Evolutionary conservation across 2,888 invertebrate genomes (phyloP).

Genomic region (Hybos culiciformis): DNA sequence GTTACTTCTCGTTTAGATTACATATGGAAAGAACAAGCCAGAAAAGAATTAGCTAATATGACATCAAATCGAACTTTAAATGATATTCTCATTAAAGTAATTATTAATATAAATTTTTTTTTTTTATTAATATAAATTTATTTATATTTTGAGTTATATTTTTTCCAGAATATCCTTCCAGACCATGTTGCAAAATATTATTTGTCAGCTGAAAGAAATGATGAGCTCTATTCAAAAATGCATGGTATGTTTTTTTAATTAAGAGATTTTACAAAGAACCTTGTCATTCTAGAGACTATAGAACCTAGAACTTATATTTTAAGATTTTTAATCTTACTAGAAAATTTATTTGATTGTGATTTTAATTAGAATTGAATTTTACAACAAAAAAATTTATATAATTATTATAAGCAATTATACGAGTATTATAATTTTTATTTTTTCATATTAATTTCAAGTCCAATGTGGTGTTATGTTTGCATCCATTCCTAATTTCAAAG

Average conservation of each 20-base stretch:
- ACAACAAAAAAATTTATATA: too few species aligned
- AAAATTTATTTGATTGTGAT: too few species aligned
- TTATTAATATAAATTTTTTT: not conserved
- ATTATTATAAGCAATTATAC: too few species aligned
- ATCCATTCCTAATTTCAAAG: slow-evolving; percentile 93
- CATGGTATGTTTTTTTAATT: too few species aligned
- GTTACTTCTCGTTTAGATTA: slow-evolving; percentile 88
- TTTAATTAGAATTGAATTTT: too few species aligned
- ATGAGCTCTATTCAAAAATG: slow-evolving; percentile 35
- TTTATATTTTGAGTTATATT: not conserved
- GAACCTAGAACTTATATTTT: too few species aligned
- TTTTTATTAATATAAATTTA: not conserved
- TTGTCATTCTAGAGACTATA: too few species aligned
- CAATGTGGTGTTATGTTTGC: slow-evolving; percentile 93
- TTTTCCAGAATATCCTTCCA: slow-evolving; percentile 82
- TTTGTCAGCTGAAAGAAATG: slow-evolving; percentile 61
- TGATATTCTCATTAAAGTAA: slow-evolving; percentile 40
- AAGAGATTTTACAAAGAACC: too few species aligned
- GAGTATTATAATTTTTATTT: too few species aligned
- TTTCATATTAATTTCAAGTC: too few species aligned
- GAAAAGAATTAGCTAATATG: slow-evolving; percentile 86
- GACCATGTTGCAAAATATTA: slow-evolving; percentile 95
- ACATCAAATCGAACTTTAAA: slow-evolving; percentile 73
- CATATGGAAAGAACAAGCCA: slow-evolving; percentile 94
- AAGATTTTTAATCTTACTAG: too few species aligned